Evolutionary conservation across 1,140 invertebrate genomes (phyloP).

Genomic region (Phenacoccus solenopsis): DNA sequence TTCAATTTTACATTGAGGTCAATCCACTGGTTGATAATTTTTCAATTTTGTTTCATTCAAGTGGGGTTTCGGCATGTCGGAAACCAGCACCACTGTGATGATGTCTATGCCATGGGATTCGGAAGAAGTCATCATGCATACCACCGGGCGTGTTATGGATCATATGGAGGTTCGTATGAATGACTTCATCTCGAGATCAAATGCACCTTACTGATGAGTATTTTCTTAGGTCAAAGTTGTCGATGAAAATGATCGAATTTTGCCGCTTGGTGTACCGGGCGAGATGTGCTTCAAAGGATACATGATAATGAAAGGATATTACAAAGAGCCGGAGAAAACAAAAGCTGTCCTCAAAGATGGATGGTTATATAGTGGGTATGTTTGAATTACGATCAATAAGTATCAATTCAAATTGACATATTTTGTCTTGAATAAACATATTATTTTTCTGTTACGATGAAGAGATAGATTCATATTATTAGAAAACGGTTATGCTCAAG

Average conservation of each 20-base stretch:
- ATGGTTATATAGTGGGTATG: slow-evolving; percentile 84
- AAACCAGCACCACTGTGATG: slow-evolving; percentile 63
- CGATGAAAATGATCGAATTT: slow-evolving; percentile 50
- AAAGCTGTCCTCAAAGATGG: slow-evolving; percentile 52
- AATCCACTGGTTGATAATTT: neutral
- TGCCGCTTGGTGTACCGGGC: slow-evolving; percentile 61
- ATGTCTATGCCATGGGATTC: slow-evolving; percentile 47
- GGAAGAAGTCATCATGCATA: slow-evolving; percentile 48
- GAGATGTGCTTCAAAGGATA: slow-evolving; percentile 78
- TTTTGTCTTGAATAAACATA: neutral
- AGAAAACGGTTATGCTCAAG: slow-evolving; percentile 58
- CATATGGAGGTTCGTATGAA: slow-evolving; percentile 51
- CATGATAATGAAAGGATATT: slow-evolving; percentile 72
- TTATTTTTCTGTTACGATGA: neutral
- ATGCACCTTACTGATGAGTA: neutral
- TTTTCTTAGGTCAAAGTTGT: slow-evolving; percentile 48
- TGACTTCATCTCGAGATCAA: neutral
- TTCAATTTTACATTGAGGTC: too few relatives aligned
- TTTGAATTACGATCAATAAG: neutral
- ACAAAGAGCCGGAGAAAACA: slow-evolving; percentile 69
- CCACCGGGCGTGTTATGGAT: slow-evolving; percentile 63
- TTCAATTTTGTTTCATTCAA: slow-evolving; percentile 35
- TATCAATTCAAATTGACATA: neutral
- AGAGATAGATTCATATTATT: slow-evolving; percentile 68
- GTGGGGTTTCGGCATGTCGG: slow-evolving; percentile 79